These are phyloP conservation scores for Rhombomys opimus DNA, from an alignment of 2,113 vertebrate species.

Conservation along the genomic window DNA sequence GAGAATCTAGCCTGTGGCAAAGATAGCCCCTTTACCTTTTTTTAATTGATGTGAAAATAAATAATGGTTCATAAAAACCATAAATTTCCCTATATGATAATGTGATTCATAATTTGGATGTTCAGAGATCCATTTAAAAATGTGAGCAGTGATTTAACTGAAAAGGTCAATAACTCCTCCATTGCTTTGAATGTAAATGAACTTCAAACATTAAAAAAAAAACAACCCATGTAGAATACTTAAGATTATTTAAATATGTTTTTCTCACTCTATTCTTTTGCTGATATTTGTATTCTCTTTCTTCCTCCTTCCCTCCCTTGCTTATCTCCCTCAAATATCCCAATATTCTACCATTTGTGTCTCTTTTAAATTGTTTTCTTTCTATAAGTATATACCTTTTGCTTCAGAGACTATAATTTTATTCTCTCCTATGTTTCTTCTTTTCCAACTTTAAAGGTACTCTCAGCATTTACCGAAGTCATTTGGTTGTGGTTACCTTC, in stretches of 20 bases:
- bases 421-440: not conserved
- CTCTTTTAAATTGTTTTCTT: constrained; percentile 36
- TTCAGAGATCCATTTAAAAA: constrained; percentile 24
- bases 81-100: constrained; percentile 16
- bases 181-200: not conserved
- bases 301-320: fast-evolving
- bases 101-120: constrained; percentile 13
- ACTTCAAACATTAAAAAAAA: constrained; percentile 22
- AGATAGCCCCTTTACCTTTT: not conserved
- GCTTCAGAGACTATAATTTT: not conserved
- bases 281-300: not conserved
- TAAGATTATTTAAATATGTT: not conserved
- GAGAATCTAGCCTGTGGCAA: not conserved
- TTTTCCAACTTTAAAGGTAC: constrained; percentile 17
- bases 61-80: constrained; percentile 1
- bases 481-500: constrained; percentile 39
- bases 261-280: not conserved
- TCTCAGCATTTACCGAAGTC: not conserved
- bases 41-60: constrained; percentile 14
- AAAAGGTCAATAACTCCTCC: constrained; percentile 12
- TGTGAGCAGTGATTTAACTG: constrained; percentile 31
- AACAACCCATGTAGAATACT: not conserved
- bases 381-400: not conserved
- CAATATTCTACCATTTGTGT: not conserved
- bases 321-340: not conserved